Conservation (phyloP, 2,113 vertebrate genomes). For the chimpanzee (Pan troglodytes) region NHGRI_mPanTro3-v2.1_pri NC_072398.2:63940001-63940500, state of each 20-base stretch:
- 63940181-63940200: neutral
- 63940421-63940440: neutral
- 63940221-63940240: neutral
- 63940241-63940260: neutral
- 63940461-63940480: neutral
- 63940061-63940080: neutral
- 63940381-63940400: neutral
- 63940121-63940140: neutral
- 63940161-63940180: conserved; percentile 30
- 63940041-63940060: neutral
- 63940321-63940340: neutral
- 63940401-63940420: neutral
- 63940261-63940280: neutral
- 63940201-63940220: neutral
- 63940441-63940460: neutral
- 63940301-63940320: neutral
- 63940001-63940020: neutral
- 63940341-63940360: neutral
- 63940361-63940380: conserved; percentile 10
- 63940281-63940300: neutral
- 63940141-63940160: neutral
- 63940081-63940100: neutral
- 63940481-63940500: neutral
- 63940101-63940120: neutral
- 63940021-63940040: neutral